phyloP scores from a whole-genome alignment of 2,888 invertebrate species.

The Corythucha ciliata region DNA sequence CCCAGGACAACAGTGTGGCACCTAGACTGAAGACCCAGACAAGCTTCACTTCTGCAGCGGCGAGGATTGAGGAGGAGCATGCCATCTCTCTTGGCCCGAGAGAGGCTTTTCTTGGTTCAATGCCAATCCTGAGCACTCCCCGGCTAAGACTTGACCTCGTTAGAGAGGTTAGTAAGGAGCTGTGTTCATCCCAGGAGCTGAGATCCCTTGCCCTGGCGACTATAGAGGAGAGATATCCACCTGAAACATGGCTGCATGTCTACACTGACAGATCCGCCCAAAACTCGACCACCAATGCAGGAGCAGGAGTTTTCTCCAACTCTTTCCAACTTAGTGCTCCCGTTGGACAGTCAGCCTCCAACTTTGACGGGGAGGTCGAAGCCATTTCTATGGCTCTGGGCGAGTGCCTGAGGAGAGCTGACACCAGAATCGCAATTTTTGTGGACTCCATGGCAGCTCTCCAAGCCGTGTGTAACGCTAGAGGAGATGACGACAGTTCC shows the following conservation, averaged over 20 bases:
- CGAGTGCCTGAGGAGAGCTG: constrained; percentile 1
- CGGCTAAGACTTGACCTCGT: too few relatives aligned
- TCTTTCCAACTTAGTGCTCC: constrained; percentile 5
- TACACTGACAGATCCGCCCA: constrained; percentile 3
- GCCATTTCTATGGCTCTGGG: constrained; percentile 6
- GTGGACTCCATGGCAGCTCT: constrained; percentile 4
- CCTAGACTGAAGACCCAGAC: too few relatives aligned
- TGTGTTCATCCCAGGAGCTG: constrained; percentile 6
- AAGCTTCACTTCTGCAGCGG: too few relatives aligned
- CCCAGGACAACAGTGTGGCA: too few relatives aligned
- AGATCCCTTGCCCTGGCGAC: constrained; percentile 7
- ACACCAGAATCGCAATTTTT: neutral
- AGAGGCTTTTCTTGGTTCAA: too few relatives aligned
- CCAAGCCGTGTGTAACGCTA: neutral
- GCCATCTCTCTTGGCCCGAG: too few relatives aligned
- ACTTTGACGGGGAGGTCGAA: constrained; percentile 11
- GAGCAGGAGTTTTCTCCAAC: neutral
- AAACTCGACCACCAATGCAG: constrained; percentile 1
- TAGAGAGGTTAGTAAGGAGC: too few relatives aligned
- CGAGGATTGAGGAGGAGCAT: too few relatives aligned
- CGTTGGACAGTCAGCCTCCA: neutral
- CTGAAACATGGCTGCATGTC: neutral
- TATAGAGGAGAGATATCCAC: constrained; percentile 8
- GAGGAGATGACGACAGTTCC: constrained; percentile 11
- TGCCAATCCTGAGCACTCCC: too few relatives aligned